phyloP scores from a whole-genome alignment of 1,140 invertebrate genomes.

The Drosophila lacertosa region DNA sequence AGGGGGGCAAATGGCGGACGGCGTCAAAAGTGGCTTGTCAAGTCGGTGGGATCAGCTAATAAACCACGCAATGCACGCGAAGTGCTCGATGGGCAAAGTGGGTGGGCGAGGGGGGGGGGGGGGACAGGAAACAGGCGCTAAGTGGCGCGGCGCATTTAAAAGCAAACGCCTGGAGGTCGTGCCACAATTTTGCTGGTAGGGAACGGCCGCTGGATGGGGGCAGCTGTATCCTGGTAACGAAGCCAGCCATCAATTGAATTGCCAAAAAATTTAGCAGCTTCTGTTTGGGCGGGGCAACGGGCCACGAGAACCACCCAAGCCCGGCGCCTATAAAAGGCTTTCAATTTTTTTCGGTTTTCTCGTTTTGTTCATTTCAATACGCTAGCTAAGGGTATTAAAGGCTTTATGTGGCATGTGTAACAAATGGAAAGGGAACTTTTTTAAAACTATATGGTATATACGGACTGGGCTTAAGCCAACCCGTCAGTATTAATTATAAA shows the following conservation, averaged over 20 bases:
- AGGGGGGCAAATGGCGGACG: too few species aligned
- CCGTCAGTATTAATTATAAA: too few species aligned
- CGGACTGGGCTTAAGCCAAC: too few species aligned
- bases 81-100: not conserved
- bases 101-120: not conserved
- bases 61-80: conserved; percentile 64
- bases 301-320: conserved; percentile 15
- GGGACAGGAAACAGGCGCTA: conserved; percentile 68
- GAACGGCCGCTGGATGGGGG: not conserved
- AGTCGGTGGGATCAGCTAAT: conserved; percentile 78
- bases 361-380: not conserved
- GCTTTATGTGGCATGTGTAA: too few species aligned
- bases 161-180: conserved; percentile 70
- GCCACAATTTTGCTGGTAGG: conserved; percentile 25
- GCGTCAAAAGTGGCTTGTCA: conserved; percentile 80
- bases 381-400: not conserved
- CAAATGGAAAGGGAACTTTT: too few species aligned
- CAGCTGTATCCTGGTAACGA: conserved; percentile 19
- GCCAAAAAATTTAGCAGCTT: conserved; percentile 81
- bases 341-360: conserved; percentile 67
- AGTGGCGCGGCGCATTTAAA: conserved; percentile 74
- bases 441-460: too few species aligned
- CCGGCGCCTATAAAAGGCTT: conserved; percentile 70
- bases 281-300: conserved; percentile 37
- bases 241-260: conserved; percentile 75